Evolutionary conservation across 2,888 invertebrate genomes (phyloP).

Genomic region (Ormyrus labotus): DNA sequence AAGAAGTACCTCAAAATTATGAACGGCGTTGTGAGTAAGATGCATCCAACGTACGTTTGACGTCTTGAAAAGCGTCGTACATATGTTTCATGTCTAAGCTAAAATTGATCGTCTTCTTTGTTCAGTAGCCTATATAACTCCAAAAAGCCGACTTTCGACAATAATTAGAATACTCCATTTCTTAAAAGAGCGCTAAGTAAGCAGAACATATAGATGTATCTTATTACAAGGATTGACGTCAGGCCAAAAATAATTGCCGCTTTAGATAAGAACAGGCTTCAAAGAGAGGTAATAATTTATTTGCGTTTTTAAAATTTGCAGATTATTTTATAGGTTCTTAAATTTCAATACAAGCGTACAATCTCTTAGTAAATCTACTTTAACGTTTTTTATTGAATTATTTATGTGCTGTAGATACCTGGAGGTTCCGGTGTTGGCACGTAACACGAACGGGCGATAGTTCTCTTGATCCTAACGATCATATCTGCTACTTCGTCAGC

Average conservation of each 20-base stretch:
- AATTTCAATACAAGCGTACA: no score
- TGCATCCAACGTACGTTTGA: neutral
- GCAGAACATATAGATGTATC: no score
- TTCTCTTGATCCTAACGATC: conserved; percentile 70
- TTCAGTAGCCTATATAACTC: conserved; percentile 54
- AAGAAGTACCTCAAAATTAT: conserved; percentile 63
- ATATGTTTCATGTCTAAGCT: neutral
- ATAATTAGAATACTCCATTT: conserved; percentile 53
- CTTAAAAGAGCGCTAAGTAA: conserved; percentile 39
- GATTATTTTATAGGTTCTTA: no score
- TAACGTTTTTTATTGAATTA: neutral
- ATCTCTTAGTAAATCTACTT: neutral
- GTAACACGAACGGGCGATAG: conserved; percentile 61
- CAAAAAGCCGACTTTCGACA: conserved; percentile 54
- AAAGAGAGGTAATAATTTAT: no score
- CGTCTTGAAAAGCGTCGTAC: neutral
- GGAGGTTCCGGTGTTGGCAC: conserved; percentile 65
- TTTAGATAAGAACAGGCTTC: no score
- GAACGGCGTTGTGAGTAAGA: conserved; percentile 47
- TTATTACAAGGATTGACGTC: no score
- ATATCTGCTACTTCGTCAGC: conserved; percentile 70
- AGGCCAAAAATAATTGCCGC: no score
- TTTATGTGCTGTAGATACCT: conserved; percentile 61
- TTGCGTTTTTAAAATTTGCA: no score
- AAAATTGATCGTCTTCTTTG: neutral